Evolutionary conservation across 2,797 vertebrate species (phyloP).

Genomic region (Notoglanidium macrostoma): DNA sequence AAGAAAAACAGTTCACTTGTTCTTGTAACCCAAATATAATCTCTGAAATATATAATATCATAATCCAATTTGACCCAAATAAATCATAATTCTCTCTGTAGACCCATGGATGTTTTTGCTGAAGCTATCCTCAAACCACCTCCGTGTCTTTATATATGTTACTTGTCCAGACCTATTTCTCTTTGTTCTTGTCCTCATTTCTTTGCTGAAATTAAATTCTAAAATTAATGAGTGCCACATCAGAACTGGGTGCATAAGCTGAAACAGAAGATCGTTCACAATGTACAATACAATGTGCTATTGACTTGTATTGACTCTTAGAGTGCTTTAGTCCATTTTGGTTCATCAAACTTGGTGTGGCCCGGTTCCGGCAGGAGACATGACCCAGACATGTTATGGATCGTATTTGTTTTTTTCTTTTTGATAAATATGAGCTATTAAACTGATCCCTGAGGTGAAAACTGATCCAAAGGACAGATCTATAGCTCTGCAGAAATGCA

Average conservation of each 20-base stretch:
- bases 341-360: neutral
- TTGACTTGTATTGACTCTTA: neutral
- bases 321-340: neutral
- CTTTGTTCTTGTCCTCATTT: conserved; percentile 70
- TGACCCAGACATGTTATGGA: neutral
- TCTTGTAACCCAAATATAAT: neutral
- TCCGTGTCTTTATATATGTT: conserved; percentile 27
- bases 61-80: neutral
- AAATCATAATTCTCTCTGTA: conserved; percentile 9
- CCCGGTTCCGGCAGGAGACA: neutral
- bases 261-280: conserved; percentile 37
- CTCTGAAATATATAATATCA: neutral
- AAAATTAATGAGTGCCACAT: conserved; percentile 73
- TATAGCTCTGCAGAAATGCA: neutral
- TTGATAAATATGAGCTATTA: neutral
- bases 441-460: neutral
- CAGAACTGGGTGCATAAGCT: conserved; percentile 62
- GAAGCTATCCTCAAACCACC: conserved; percentile 53
- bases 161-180: conserved; percentile 50
- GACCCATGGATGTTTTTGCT: neutral
- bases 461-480: neutral
- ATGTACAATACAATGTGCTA: neutral
- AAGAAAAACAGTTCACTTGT: neutral
- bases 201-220: conserved; percentile 76
- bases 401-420: neutral